Evolutionary conservation across 2,888 invertebrate species (phyloP), one percentile per base, ranked within the genome.

Genomic region (Mythimna lalbum): DNA sequence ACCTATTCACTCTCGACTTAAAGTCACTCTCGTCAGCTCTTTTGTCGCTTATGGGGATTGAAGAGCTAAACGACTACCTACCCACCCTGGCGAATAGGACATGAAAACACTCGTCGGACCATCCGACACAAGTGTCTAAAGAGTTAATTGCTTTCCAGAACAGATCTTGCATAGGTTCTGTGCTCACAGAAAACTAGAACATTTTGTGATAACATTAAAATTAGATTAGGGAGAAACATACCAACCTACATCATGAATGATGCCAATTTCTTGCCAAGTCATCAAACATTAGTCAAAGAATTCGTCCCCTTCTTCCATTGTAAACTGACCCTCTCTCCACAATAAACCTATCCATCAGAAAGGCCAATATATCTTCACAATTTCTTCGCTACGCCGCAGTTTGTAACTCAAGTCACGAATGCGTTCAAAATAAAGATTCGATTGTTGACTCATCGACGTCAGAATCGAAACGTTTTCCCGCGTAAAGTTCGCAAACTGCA

Each of bases 391-490:
- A 33, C 36, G 47, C 52, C 49, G 50, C 57, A 64, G 67, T 77
- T 85, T 81, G 71, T 77, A 85, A 88, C 67, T 66, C 85, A 82
- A 90, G 85, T 90, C 92, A 91, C 92, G 91, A 90, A 86, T 90
- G 88, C 90, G 89, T 90, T 89, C 86, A 83, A 87, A 91, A 90
- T 89, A 86, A 84, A 89, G 89, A 87, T 87, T 90, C 90, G 87
- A 88, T 87, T 82, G 87, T 89, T 93, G 93, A 93, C 89, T 93
- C 92, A 93, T 88, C 86, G 88, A 78, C 88, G 86, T 88, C 87
- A 87, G 85, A 88, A 89, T 85, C 89, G 85, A 86, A 88, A 89
- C 88, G 89, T 91, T 93, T 93, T 93, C 93, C 93, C 93, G 93
- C 93, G 91, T 85, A 90, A 93, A 93, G 81, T 87, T 81, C 87